Conservation (phyloP, 2,888 invertebrate genomes). For the Tipula unca region DNA sequence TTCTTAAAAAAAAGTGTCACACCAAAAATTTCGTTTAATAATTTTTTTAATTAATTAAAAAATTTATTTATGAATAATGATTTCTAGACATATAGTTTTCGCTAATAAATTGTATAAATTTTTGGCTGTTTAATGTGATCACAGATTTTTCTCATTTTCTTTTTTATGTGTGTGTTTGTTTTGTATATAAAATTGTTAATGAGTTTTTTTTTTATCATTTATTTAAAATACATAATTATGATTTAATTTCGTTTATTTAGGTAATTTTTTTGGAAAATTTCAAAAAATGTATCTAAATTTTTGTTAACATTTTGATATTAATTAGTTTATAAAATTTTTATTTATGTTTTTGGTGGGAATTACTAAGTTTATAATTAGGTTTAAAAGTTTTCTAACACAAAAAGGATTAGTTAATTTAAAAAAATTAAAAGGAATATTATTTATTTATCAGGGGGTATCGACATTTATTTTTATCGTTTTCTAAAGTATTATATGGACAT, state of each 20-base stretch:
- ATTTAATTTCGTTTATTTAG: neutral
- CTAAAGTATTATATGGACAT: neutral
- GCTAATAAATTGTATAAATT: neutral
- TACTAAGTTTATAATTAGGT: neutral
- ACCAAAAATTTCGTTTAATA: neutral
- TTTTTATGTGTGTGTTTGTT: neutral
- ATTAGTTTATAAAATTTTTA: neutral
- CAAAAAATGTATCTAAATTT: neutral
- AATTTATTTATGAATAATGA: neutral
- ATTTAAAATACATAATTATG: neutral
- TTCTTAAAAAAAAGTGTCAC: neutral
- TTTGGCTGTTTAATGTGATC: neutral
- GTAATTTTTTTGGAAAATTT: neutral
- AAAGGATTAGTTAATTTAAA: neutral
- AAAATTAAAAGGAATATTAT: neutral
- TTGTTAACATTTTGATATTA: constrained; percentile 8
- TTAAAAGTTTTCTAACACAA: neutral
- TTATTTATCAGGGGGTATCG: neutral
- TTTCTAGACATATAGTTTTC: neutral
- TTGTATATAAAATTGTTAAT: neutral
- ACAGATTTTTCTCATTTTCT: neutral
- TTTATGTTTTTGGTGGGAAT: neutral
- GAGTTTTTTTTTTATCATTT: neutral
- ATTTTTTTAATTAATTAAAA: neutral
- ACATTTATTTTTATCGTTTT: neutral